Percentiles rank a stretch among this genome's conserved stretches.
phyloP scores from a whole-genome alignment of 1,140 invertebrate genomes.

The Drosophila gunungcola region DNA sequence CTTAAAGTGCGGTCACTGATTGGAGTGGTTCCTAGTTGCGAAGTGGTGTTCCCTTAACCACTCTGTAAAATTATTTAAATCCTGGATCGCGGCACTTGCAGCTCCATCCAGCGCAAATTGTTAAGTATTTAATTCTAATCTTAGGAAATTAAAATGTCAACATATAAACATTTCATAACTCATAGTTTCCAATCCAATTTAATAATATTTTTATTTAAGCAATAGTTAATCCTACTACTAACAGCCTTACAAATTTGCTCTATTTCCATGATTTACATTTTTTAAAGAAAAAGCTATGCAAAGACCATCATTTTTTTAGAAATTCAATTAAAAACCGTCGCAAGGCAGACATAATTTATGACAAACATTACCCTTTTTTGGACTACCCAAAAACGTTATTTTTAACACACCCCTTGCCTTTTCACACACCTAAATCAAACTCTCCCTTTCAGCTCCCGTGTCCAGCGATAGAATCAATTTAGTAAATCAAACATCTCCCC shows the following conservation, averaged over 20 bases:
- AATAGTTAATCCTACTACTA: too few relatives aligned
- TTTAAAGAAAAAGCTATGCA: too few relatives aligned
- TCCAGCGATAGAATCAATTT: slow-evolving; percentile 51
- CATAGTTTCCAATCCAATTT: too few relatives aligned
- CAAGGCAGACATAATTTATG: not conserved
- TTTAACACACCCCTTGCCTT: not conserved
- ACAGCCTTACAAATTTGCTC: too few relatives aligned
- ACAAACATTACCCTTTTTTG: not conserved
- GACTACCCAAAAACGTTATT: not conserved
- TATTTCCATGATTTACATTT: too few relatives aligned
- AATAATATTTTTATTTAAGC: too few relatives aligned
- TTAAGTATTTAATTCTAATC: too few relatives aligned
- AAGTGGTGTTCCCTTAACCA: too few relatives aligned
- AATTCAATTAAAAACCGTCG: slow-evolving; percentile 7
- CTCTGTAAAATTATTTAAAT: not conserved
- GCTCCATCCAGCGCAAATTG: too few relatives aligned
- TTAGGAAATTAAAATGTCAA: not conserved
- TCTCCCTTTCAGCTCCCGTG: slow-evolving; percentile 48
- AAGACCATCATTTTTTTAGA: not conserved
- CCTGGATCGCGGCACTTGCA: too few relatives aligned
- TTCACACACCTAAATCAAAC: slow-evolving; percentile 19
- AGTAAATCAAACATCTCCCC: slow-evolving; percentile 65
- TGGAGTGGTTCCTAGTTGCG: slow-evolving; percentile 33
- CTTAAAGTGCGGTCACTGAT: slow-evolving; percentile 68
- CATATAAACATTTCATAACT: too few relatives aligned